Percentiles rank a stretch among this genome's conserved stretches.
Conservation (phyloP, 2,797 vertebrate genomes). For the Allobates femoralis region DNA sequence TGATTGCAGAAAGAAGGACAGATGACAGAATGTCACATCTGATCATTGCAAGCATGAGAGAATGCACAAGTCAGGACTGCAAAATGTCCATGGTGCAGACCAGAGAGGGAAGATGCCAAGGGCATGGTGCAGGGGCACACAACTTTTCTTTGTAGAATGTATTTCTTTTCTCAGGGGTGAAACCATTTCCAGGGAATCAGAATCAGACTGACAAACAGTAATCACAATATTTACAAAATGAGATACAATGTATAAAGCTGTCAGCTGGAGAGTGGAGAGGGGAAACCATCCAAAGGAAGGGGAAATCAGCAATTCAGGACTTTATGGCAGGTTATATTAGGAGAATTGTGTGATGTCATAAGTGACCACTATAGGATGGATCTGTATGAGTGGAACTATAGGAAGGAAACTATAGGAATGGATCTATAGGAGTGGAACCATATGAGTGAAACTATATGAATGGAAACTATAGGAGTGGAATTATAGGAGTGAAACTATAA, state of each 20-base stretch:
- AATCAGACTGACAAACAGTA: not conserved
- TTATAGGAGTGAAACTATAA: no score
- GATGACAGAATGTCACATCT: not conserved
- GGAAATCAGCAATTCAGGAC: no score
- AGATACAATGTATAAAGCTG: not conserved
- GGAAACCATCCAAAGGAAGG: no score
- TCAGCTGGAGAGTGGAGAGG: not conserved
- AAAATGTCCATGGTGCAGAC: not conserved
- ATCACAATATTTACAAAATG: not conserved
- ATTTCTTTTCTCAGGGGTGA: no score
- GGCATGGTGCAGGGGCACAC: not conserved
- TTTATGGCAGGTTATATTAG: not conserved
- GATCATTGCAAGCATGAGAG: not conserved
- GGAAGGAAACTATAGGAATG: no score
- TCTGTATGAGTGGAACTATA: no score
- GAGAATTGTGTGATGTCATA: not conserved
- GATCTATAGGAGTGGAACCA: no score
- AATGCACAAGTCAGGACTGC: not conserved
- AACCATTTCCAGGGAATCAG: not conserved
- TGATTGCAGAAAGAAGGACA: not conserved
- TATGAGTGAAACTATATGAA: no score
- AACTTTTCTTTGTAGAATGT: conserved; percentile 12
- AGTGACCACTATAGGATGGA: not conserved
- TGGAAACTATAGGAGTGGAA: no score
- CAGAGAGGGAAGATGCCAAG: not conserved